Base-by-base conservation (phyloP, 1,140 invertebrate species). In the Nebria ingens region DNA sequence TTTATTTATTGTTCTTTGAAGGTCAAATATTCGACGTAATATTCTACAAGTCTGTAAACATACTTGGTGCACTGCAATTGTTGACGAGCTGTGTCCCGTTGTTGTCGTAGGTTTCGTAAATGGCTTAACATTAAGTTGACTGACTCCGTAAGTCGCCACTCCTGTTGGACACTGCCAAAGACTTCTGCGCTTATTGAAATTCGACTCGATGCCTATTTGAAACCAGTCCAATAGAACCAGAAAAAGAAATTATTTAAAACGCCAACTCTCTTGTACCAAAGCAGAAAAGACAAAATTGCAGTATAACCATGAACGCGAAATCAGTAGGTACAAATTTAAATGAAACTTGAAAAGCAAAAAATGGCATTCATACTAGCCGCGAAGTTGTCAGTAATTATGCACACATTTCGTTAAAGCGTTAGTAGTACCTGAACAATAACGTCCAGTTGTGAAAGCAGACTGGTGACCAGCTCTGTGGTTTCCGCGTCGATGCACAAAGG, bases 1-100 rank as follows among this genome's bases (percentile, higher is more conserved):
- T 17, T 17, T 17, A 2, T 50, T 50, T 50, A 12, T 17, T 19
- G 45, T 17, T 11, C 19, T 2, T 50, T n/a, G 19, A 17, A 12
- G 45, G 6, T 1, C 45, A 12, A 50, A 17, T 50, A 38, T n/a
- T 38, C 13, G 17, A 38, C n/a, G n/a, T n/a, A n/a, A n/a, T n/a
- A n/a, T 21, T 23, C 13, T 23, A 49, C 52, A 20, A 51, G 45
- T 22, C 1, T 1, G 17, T 51, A 12, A 54, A 61, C 59, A 62
- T 59, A 68, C 68, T 69, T 70, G 21, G 69, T 70, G 53, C 68
- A 70, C 45, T 68, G 65, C 3, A 71, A 51, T 51, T 71, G 69
- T 52, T 62, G 62, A 29, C 64, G 60, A 0, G 68, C 63, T 1
- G 61, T 62, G 56, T 71, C 69, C 40, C 69, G 56, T 61, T 71